Base-by-base conservation (phyloP, 1,140 invertebrate genomes). In the Arctopsyche grandis region DNA sequence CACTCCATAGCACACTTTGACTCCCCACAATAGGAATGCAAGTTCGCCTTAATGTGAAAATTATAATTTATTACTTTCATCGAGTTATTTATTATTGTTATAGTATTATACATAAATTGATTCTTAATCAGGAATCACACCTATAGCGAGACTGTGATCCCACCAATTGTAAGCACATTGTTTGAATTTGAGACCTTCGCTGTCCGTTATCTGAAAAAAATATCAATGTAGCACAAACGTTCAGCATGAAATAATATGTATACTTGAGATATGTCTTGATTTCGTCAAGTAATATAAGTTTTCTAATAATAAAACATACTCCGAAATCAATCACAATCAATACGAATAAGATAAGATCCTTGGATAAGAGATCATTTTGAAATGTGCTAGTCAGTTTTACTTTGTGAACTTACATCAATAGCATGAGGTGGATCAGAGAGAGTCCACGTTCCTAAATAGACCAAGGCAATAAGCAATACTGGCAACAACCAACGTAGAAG, bases 141-240 rank as follows among this genome's bases (percentile, higher is more conserved):
- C 95, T 83, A 96, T 94, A 75, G 94, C 94, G 84, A 96, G 87
- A 86, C 93, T 95, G 86, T 96, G 95, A 90, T 96, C 95, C 95
- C 95, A 97, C 95, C 95, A 97, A 83, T 96, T 96, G 85, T 95
- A 97, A 24, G 92, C 91, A 86, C 96, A 97, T 84, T 96, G 95
- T 84, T 95, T 95, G 85, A 97, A 97, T 83, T 93, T 93, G n/a
- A 96, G 87, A 21, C 90, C 91, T 81, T 89, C 86, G 83, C 91
- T 91, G 82, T 96, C 95, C 43, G 90, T 88, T 77, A 96, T 96
- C 86, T 91, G 83, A 26, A 87, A 86, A 56, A 74, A 56, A 74
- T n/a, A 26, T 22, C 21, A 12, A 60, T 52, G 12, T 52, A 12
- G n/a, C n/a, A n/a, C n/a, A n/a, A n/a, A n/a, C n/a, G n/a, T n/a